phyloP scores from a whole-genome alignment of 64 coral and sea anemone genomes.

The Stichodactyla helianthus region DNA sequence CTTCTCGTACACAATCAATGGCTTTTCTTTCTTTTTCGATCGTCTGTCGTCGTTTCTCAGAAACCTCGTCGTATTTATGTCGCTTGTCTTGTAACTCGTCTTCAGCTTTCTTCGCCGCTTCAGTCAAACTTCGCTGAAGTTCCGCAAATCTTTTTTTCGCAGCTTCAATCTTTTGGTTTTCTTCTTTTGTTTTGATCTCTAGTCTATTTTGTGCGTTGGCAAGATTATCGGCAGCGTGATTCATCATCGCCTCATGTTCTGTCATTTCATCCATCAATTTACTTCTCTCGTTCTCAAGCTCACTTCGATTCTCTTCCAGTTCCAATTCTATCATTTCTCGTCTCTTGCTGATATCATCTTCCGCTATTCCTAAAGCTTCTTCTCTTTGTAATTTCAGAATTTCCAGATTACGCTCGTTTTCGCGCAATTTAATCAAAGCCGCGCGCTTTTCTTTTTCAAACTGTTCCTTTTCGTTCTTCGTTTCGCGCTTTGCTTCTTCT shows the following conservation, averaged over 20 bases:
- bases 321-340: constrained; percentile 85
- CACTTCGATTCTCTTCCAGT: constrained; percentile 56
- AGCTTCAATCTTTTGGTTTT: constrained; percentile 65
- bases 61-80: constrained; percentile 53
- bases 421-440: constrained; percentile 52
- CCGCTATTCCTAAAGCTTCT: constrained; percentile 47
- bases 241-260: constrained; percentile 61
- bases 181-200: constrained; percentile 63
- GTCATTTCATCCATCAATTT: constrained; percentile 50
- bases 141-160: constrained; percentile 61
- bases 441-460: constrained; percentile 66
- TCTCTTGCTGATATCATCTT: constrained; percentile 61
- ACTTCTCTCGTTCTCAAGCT: constrained; percentile 49
- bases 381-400: constrained; percentile 61
- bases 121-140: constrained; percentile 49
- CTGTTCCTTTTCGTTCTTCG: constrained; percentile 64
- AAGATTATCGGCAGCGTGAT: constrained; percentile 78
- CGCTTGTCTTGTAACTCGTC: constrained; percentile 59
- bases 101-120: constrained; percentile 46
- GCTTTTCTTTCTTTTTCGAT: constrained; percentile 33
- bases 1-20: constrained; percentile 17
- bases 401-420: constrained; percentile 41
- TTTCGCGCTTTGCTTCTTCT: constrained; percentile 66
- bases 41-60: constrained; percentile 14
- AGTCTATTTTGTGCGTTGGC: constrained; percentile 64